Percentiles rank a stretch among this genome's conserved stretches.
Evolutionary conservation across 92 coral and sea anemone species (phyloP).

Genomic region (Epizoanthus fatuus): DNA sequence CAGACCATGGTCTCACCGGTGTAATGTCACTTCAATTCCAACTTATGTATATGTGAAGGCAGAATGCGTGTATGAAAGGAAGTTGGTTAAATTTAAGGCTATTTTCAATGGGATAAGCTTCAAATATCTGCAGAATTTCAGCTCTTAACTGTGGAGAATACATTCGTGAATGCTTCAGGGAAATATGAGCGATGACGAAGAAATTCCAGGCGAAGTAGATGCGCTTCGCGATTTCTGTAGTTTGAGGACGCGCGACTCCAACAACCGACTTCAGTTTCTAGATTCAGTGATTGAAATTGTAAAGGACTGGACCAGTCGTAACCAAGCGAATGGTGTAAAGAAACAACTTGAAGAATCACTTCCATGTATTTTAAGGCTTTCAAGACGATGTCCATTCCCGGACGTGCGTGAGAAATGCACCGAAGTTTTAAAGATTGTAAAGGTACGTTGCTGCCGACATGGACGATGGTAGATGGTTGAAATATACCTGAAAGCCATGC

Average conservation of each 20-base stretch:
- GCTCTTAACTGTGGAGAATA: conserved; percentile 19
- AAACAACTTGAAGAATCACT: conserved; percentile 77
- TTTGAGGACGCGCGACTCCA: conserved; percentile 80
- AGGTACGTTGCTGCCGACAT: conserved; percentile 65
- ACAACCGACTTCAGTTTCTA: conserved; percentile 74
- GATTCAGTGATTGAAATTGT: conserved; percentile 73
- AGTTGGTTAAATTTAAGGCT: conserved; percentile 19
- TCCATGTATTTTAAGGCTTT: conserved; percentile 91
- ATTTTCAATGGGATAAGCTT: conserved; percentile 36
- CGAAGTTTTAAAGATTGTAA: conserved; percentile 76
- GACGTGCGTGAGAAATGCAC: conserved; percentile 92
- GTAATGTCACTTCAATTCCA: conserved; percentile 42
- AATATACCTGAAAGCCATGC: neutral
- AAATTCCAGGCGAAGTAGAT: conserved; percentile 82
- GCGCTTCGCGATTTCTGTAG: conserved; percentile 84
- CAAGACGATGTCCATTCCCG: conserved; percentile 91
- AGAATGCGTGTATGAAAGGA: neutral
- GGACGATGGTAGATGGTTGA: neutral
- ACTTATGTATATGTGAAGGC: conserved; percentile 27
- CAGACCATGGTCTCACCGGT: conserved; percentile 10
- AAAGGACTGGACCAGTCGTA: conserved; percentile 81
- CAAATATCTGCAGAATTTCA: conserved; percentile 32
- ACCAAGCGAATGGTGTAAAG: conserved; percentile 70
- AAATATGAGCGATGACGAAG: conserved; percentile 95
- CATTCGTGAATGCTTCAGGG: conserved; percentile 39